Evolutionary conservation across 2,797 vertebrate species (phyloP).

Genomic region (Adrianichthys oophorus): DNA sequence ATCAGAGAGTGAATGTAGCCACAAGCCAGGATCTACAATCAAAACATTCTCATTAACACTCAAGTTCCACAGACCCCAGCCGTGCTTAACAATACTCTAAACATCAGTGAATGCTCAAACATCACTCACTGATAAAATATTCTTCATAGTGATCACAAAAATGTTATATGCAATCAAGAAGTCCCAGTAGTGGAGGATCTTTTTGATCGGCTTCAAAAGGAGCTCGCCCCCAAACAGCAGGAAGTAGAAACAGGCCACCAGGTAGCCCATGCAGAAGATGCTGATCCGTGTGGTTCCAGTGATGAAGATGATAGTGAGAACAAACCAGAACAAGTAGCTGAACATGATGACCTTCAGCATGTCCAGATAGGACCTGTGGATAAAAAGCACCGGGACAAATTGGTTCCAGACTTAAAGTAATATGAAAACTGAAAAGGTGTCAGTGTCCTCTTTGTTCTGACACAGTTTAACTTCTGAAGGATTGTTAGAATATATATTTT

Average conservation of each 20-base stretch:
- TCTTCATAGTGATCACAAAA: constrained; percentile 99
- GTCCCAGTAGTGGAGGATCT: constrained; percentile 96
- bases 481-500: too few species aligned
- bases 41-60: constrained; percentile 9
- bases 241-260: constrained; percentile 99
- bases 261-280: constrained; percentile 98
- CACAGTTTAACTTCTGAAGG: too few species aligned
- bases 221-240: constrained; percentile 95
- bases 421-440: too few species aligned
- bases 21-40: constrained; percentile 92
- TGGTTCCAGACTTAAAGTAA: too few species aligned
- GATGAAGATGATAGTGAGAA: constrained; percentile 98
- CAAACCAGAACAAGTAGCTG: constrained; percentile 99
- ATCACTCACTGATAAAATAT: constrained; percentile 90
- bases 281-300: constrained; percentile 97
- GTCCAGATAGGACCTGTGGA: constrained; percentile 91
- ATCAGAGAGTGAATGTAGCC: constrained; percentile 88
- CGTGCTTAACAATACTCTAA: too few species aligned
- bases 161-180: constrained; percentile 98
- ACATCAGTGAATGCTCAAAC: too few species aligned
- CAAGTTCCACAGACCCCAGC: not conserved
- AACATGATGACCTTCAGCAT: constrained; percentile 98
- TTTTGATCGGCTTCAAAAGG: constrained; percentile 93
- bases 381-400: too few species aligned
- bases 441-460: too few species aligned